Percentiles rank a stretch among this genome's conserved stretches.
Conservation (phyloP, 2,113 vertebrate genomes). For the Gasterosteus aculeatus region DNA sequence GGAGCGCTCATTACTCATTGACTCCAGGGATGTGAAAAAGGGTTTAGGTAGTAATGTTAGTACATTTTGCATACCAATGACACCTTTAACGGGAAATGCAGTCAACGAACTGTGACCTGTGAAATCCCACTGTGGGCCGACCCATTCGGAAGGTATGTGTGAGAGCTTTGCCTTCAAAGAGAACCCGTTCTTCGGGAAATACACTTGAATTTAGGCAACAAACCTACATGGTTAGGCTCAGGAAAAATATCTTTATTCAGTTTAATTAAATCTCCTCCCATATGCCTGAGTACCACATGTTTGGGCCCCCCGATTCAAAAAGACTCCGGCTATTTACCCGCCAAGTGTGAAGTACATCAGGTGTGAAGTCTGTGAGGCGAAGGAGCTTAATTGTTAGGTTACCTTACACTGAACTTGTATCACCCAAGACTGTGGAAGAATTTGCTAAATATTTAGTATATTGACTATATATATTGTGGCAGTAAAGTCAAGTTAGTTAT, state of each 20-base stretch:
- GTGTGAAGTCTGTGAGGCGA: neutral
- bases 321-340: neutral
- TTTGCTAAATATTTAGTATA: conserved; percentile 38
- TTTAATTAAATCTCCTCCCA: neutral
- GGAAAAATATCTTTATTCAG: neutral
- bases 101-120: neutral
- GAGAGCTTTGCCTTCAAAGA: neutral
- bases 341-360: neutral
- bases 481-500: conserved; percentile 8
- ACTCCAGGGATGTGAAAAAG: neutral
- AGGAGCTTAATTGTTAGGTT: conserved; percentile 6
- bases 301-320: neutral
- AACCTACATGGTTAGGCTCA: neutral
- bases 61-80: neutral
- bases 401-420: conserved; percentile 27
- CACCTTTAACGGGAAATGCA: neutral
- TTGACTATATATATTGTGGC: conserved; percentile 35
- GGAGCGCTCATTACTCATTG: neutral
- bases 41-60: neutral
- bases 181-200: neutral
- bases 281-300: neutral
- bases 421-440: conserved; percentile 18
- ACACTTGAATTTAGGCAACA: neutral
- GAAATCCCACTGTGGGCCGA: neutral
- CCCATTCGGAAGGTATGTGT: neutral